Percentiles rank a stretch among this genome's conserved stretches.
Conservation (phyloP, 2,888 invertebrate species). For the Diarsia mendica region DNA sequence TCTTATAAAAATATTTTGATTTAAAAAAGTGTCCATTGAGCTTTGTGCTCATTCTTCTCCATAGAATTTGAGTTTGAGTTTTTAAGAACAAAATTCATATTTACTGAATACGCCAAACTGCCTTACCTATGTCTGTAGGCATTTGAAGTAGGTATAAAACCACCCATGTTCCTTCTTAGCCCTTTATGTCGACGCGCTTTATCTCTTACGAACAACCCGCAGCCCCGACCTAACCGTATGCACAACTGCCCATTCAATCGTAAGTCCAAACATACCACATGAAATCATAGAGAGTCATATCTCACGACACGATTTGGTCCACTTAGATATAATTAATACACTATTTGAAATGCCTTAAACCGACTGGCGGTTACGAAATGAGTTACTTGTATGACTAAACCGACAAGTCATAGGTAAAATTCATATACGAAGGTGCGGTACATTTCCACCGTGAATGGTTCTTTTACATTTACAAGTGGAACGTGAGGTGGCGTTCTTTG, state of each 20-base stretch:
- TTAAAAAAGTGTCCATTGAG: no score
- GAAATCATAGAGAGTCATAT: slow-evolving; percentile 46
- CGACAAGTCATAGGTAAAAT: slow-evolving; percentile 45
- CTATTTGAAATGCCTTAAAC: slow-evolving; percentile 60
- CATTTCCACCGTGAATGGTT: slow-evolving; percentile 10
- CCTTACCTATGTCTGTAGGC: background rate
- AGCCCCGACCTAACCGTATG: background rate
- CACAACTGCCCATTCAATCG: background rate
- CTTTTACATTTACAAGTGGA: background rate
- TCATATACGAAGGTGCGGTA: slow-evolving; percentile 56
- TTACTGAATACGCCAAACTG: background rate
- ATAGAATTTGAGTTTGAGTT: no score
- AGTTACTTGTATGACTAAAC: slow-evolving; percentile 59
- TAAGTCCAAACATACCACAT: slow-evolving; percentile 22
- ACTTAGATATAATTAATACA: slow-evolving; percentile 63
- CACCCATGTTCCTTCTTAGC: no score
- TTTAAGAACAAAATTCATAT: no score
- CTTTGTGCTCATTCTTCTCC: no score
- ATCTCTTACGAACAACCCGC: no score
- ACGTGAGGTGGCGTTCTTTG: background rate
- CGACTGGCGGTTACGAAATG: slow-evolving; percentile 65
- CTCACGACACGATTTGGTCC: slow-evolving; percentile 49
- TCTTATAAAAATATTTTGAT: no score
- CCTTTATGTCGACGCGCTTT: no score
- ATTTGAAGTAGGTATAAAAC: background rate